Conservation (phyloP, 2,888 invertebrate species). For the Xanthia icteritia region DNA sequence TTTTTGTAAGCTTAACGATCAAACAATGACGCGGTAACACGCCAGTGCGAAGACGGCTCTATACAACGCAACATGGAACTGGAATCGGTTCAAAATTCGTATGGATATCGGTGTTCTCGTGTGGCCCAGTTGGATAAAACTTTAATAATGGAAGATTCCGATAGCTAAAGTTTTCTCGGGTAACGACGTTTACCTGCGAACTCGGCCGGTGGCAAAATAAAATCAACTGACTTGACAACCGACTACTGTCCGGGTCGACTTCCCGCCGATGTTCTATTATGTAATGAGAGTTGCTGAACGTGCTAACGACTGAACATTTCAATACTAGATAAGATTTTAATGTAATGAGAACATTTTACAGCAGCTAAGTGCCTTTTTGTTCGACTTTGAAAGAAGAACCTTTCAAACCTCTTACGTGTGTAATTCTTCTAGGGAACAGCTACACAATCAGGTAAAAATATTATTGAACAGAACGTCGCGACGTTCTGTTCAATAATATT, state of each 20-base stretch:
- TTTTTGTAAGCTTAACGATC: constrained; percentile 60
- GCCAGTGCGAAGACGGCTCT: constrained; percentile 49
- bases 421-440: too few species aligned
- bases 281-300: constrained; percentile 43
- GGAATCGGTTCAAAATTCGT: constrained; percentile 69
- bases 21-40: constrained; percentile 58
- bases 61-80: constrained; percentile 59
- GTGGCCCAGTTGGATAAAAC: constrained; percentile 80
- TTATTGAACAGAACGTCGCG: constrained; percentile 60
- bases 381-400: constrained; percentile 4
- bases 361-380: constrained; percentile 12
- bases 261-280: constrained; percentile 34
- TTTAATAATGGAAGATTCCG: constrained; percentile 84
- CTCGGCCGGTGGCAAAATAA: constrained; percentile 77
- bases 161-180: constrained; percentile 79
- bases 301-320: constrained; percentile 38
- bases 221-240: constrained; percentile 74
- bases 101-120: constrained; percentile 74
- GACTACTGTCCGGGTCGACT: constrained; percentile 58
- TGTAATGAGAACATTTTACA: constrained; percentile 25
- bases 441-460: too few species aligned
- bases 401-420: too few species aligned
- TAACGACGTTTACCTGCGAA: constrained; percentile 78
- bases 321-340: constrained; percentile 28
- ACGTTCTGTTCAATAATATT: constrained; percentile 60